Evolutionary conservation across 2,888 invertebrate species (phyloP).

Genomic region (Nipponacmea schrenckii): DNA sequence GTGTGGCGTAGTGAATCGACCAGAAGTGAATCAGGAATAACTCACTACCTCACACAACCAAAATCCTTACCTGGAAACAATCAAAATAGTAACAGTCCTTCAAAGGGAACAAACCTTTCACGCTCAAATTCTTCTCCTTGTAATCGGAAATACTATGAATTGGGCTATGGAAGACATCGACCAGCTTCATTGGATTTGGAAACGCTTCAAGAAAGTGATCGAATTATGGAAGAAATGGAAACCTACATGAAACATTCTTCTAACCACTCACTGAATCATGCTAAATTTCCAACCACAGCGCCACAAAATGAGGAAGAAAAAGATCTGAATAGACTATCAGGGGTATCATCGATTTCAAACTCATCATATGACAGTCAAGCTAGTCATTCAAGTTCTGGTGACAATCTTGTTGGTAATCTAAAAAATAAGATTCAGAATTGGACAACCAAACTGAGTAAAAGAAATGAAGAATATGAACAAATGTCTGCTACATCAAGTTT

Average conservation of each 20-base stretch:
- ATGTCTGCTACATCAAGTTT: conserved; percentile 12
- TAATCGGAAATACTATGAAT: conserved; percentile 7
- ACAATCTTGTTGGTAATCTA: conserved; percentile 51
- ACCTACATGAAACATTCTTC: conserved; percentile 51
- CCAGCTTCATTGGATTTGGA: conserved; percentile 36
- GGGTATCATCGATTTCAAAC: conserved; percentile 47
- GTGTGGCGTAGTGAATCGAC: neutral
- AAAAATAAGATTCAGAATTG: conserved; percentile 51
- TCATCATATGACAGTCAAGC: conserved; percentile 53
- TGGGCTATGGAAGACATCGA: conserved; percentile 20
- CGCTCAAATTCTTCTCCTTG: conserved; percentile 32
- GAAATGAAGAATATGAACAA: conserved; percentile 21
- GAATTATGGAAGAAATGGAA: conserved; percentile 59
- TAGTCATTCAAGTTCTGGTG: conserved; percentile 27
- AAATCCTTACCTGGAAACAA: conserved; percentile 9
- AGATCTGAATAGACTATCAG: conserved; percentile 44
- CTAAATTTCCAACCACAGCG: conserved; percentile 45
- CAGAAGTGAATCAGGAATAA: conserved; percentile 8
- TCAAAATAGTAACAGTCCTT: conserved; percentile 3
- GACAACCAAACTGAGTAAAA: conserved; percentile 42
- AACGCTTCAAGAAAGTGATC: conserved; percentile 45
- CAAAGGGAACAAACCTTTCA: conserved; percentile 10
- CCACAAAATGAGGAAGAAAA: conserved; percentile 26
- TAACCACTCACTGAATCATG: conserved; percentile 35
- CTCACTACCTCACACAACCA: neutral